phyloP scores from a whole-genome alignment of 35 echinoderm and acorn worm genomes.

The Ptychodera flava region DNA sequence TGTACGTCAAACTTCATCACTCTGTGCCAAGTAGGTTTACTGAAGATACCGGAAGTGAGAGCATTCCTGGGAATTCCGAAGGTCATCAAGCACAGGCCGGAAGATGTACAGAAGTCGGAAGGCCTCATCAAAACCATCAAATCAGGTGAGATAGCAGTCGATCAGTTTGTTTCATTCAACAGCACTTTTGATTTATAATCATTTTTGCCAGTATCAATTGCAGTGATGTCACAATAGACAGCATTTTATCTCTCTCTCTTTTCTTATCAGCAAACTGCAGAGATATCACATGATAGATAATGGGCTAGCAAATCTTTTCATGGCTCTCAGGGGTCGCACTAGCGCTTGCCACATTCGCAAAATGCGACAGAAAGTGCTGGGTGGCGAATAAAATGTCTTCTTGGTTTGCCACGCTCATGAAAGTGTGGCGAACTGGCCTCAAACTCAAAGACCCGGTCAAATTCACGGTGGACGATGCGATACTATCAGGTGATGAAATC shows the following conservation, averaged over 20 bases:
- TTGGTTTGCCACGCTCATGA: too few relatives aligned
- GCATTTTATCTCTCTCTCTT: too few relatives aligned
- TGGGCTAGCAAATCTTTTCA: neutral
- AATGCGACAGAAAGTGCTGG: too few relatives aligned
- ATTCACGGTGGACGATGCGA: too few relatives aligned
- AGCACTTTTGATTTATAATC: neutral
- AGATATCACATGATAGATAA: neutral
- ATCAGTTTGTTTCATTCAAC: too few relatives aligned
- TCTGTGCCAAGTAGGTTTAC: constrained; percentile 41
- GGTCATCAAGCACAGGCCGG: constrained; percentile 59
- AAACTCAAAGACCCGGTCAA: too few relatives aligned
- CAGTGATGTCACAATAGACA: neutral
- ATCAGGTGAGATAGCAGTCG: constrained; percentile 65
- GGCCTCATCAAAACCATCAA: constrained; percentile 85
- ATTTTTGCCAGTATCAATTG: neutral
- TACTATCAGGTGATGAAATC: too few relatives aligned
- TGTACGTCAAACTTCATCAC: constrained; percentile 72
- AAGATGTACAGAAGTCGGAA: constrained; percentile 52
- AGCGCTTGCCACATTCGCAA: too few relatives aligned
- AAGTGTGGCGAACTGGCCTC: too few relatives aligned
- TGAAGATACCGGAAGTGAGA: constrained; percentile 65
- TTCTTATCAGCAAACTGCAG: too few relatives aligned
- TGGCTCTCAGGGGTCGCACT: too few relatives aligned
- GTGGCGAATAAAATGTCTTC: too few relatives aligned
- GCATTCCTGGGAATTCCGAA: constrained; percentile 65